Percentiles rank a stretch among this genome's conserved stretches.
These are phyloP conservation scores for Tachuris rubrigastra DNA, from an alignment of 2,113 vertebrate species.

Conservation along the genomic window DNA sequence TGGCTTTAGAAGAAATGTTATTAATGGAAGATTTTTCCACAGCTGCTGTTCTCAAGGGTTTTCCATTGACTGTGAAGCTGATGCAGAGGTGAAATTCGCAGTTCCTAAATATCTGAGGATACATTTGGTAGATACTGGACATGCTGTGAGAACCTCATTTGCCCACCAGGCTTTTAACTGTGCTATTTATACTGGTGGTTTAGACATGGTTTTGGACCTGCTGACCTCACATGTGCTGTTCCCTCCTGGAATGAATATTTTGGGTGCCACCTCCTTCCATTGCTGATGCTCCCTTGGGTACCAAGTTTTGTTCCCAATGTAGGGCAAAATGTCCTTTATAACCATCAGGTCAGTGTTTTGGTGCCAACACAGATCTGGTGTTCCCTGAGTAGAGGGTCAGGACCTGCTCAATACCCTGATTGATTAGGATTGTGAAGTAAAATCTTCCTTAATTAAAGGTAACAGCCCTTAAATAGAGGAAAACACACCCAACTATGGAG, in stretches of 20 bases:
- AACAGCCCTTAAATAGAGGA: not conserved
- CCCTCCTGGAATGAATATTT: not conserved
- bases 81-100: too few species aligned
- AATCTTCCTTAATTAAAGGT: not conserved
- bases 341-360: too few species aligned
- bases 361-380: too few species aligned
- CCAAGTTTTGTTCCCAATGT: not conserved
- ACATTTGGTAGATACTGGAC: not conserved
- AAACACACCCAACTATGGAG: fast-evolving
- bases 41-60: not conserved
- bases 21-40: not conserved
- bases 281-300: not conserved
- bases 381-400: not conserved
- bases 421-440: not conserved
- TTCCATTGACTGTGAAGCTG: not conserved
- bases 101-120: not conserved
- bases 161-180: not conserved
- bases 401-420: not conserved
- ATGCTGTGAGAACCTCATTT: not conserved
- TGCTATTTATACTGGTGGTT: not conserved
- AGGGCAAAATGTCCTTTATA: not conserved
- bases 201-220: not conserved
- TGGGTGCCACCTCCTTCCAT: fast-evolving
- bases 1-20: not conserved
- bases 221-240: not conserved